Evolutionary conservation across 2,888 invertebrate genomes (phyloP).

Genomic region (Alloplasta piceator): DNA sequence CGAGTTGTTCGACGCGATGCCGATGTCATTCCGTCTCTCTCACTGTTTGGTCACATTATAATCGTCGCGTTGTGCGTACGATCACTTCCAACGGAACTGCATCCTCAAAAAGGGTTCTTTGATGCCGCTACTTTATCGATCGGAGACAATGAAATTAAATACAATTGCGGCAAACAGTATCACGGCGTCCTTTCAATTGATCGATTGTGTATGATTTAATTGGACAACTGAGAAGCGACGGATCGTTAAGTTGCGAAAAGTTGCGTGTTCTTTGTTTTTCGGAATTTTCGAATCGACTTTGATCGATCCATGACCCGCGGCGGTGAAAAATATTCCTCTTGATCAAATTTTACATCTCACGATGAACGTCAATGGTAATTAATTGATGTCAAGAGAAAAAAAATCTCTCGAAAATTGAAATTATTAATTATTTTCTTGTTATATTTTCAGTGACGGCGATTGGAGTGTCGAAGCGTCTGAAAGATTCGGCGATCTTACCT

Average conservation of each 20-base stretch:
- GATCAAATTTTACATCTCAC: too few species aligned
- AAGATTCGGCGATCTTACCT: slow-evolving; percentile 73
- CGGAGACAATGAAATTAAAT: slow-evolving; percentile 55
- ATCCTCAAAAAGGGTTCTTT: slow-evolving; percentile 53
- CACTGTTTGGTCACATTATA: slow-evolving; percentile 37
- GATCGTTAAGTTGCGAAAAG: too few species aligned
- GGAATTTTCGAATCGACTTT: too few species aligned
- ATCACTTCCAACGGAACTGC: slow-evolving; percentile 64
- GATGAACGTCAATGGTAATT: too few species aligned
- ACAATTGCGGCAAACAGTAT: slow-evolving; percentile 25
- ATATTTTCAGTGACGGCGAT: slow-evolving; percentile 73
- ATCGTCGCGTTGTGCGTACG: background rate
- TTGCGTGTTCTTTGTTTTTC: too few species aligned
- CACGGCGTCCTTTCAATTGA: slow-evolving; percentile 15
- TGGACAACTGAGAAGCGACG: background rate
- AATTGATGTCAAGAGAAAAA: too few species aligned
- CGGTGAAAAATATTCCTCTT: too few species aligned
- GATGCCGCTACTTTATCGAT: slow-evolving; percentile 22
- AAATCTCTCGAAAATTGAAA: too few species aligned
- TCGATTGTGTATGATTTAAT: slow-evolving; percentile 38
- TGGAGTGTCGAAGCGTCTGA: slow-evolving; percentile 75
- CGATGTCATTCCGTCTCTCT: slow-evolving; percentile 21
- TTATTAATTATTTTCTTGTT: background rate
- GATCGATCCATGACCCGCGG: too few species aligned
- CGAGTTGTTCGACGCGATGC: slow-evolving; percentile 47